phyloP scores from a whole-genome alignment of 2,888 invertebrate species.

The Idaea dimidiata region DNA sequence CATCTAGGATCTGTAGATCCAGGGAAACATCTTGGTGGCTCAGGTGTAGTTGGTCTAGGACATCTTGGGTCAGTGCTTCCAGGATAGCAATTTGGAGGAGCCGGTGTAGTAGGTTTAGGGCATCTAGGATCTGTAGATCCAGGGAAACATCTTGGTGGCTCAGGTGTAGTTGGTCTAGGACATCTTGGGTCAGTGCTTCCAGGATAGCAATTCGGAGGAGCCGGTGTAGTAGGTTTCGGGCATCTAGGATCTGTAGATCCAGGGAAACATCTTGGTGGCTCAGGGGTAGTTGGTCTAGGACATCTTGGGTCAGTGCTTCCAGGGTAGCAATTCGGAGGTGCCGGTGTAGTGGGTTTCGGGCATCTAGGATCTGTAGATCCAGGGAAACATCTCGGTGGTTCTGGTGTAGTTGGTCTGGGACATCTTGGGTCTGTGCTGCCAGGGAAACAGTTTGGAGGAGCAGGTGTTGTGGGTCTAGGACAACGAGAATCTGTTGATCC shows the following conservation, averaged over 20 bases:
- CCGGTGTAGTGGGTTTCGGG: constrained; percentile 11
- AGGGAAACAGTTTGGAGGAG: constrained; percentile 22
- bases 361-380: constrained; percentile 18
- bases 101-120: constrained; percentile 32
- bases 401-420: constrained; percentile 31
- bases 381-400: constrained; percentile 22
- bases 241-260: constrained; percentile 40
- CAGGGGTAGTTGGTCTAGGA: constrained; percentile 24
- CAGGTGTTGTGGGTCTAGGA: constrained; percentile 17
- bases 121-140: constrained; percentile 31
- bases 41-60: constrained; percentile 38
- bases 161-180: constrained; percentile 35
- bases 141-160: constrained; percentile 32
- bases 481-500: constrained; percentile 17
- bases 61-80: constrained; percentile 32
- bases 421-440: constrained; percentile 34
- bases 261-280: constrained; percentile 19
- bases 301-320: constrained; percentile 30
- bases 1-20: constrained; percentile 49
- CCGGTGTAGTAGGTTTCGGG: constrained; percentile 32
- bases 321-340: constrained; percentile 22
- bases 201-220: constrained; percentile 18
- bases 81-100: constrained; percentile 25
- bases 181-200: constrained; percentile 20
- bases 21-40: constrained; percentile 33